Evolutionary conservation across 1,140 invertebrate genomes (phyloP), one percentile per base, ranked within the genome.

Genomic region (Episyrphus balteatus): DNA sequence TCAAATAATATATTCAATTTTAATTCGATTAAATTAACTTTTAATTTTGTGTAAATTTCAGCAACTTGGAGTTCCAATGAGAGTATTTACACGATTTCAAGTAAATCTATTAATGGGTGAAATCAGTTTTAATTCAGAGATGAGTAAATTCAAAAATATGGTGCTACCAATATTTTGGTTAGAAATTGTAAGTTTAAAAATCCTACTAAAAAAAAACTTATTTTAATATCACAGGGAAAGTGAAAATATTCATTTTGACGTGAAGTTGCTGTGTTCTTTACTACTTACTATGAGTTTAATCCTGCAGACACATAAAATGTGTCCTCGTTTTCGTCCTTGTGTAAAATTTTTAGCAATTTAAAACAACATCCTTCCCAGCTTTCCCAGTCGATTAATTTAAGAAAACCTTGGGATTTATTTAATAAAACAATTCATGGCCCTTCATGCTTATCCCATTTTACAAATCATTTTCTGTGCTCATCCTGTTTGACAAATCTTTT

Each of bases 81-180:
- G 67, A 14, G 74, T 76, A 0, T 69, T 71, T 26, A 73, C 81
- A 12, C 75, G 75, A 13, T 55, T 84, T 15, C 84, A 86, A 62
- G 71, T 80, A 30, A 86, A 83, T 61, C 62, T 84, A n/a, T 66
- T 81, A 3, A 72, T 84, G 52, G 62, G 73, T 5, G 57, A 77
- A 9, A 74, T 77, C 0, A 67, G 53, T 12, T 78, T 74, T 44
- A 82, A 79, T 55, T 51, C 56, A 0, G 62, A 69, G 36, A 72
- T 78, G 18, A 59, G 54, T 3, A 63, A 67, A 12, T 84, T 84
- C 55, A 77, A 80, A 51, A 69, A 74, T 42, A 56, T 81, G 18
- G 71, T 75, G 0, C 39, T 86, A 30, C 83, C 84, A 0, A 59
- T 85, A 12, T 73, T 81, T 5, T 83, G 82, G 78, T 61, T 75